Conservation (phyloP, 2,888 invertebrate genomes). For the Pachymerium ferrugineum region DNA sequence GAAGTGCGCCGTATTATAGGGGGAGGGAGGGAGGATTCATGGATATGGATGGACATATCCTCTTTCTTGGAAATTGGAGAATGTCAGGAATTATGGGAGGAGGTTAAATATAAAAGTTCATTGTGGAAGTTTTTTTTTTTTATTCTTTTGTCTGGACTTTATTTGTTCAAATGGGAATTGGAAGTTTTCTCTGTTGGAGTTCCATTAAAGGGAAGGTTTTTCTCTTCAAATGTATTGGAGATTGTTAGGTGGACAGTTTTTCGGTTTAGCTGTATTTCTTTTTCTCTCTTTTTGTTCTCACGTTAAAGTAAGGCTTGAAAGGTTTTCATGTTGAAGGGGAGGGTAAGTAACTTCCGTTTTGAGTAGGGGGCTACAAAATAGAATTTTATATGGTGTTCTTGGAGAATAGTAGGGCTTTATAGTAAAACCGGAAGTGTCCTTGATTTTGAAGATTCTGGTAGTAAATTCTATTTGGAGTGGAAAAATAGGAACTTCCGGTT, state of each 20-base stretch:
- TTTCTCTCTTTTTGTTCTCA: neutral
- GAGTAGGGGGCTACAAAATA: no score
- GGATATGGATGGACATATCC: conserved; percentile 13
- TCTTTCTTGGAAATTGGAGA: conserved; percentile 13
- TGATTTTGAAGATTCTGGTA: no score
- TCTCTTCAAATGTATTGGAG: no score
- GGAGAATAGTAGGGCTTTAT: no score
- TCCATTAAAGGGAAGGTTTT: neutral
- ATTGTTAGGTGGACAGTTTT: neutral
- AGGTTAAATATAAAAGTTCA: conserved; percentile 13
- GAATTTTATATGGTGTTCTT: no score
- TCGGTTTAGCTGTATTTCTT: no score
- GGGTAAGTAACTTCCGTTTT: no score
- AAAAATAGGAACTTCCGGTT: no score
- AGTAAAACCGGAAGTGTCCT: no score
- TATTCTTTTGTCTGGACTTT: neutral
- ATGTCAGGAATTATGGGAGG: conserved; percentile 13
- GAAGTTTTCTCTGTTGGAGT: conserved; percentile 1
- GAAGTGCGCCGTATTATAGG: neutral
- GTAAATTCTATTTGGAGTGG: no score
- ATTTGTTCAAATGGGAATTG: conserved; percentile 8
- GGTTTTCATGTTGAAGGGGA: no score
- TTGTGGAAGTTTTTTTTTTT: neutral
- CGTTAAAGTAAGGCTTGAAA: no score
- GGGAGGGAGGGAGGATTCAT: conserved; percentile 1